phyloP scores from a whole-genome alignment of 2,113 vertebrate species.

The Eublepharis macularius region DNA sequence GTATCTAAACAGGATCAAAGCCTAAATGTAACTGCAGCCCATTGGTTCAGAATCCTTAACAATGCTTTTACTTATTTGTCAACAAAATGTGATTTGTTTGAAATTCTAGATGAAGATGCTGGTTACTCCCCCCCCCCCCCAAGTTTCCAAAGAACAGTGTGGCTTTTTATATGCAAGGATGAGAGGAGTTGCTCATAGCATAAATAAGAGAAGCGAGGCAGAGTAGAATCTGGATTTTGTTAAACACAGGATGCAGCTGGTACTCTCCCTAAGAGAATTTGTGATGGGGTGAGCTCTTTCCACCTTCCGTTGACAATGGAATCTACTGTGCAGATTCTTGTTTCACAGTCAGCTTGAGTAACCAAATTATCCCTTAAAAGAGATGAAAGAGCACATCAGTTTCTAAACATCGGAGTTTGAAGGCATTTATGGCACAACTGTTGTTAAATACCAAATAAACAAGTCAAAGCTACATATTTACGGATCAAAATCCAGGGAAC shows the following conservation, averaged over 20 bases:
- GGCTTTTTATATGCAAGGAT: not conserved
- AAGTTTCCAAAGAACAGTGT: not conserved
- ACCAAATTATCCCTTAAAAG: conserved; percentile 23
- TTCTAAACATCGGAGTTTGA: not conserved
- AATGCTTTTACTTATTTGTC: conserved; percentile 32
- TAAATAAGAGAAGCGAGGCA: conserved; percentile 40
- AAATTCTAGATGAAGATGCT: not conserved
- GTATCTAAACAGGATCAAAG: conserved; percentile 22
- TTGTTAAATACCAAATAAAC: conserved; percentile 1
- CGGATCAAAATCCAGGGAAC: not conserved
- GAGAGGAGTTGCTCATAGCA: conserved; percentile 2
- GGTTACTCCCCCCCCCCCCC: conserved; percentile 15
- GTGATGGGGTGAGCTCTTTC: not conserved
- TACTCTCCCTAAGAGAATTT: conserved; percentile 24
- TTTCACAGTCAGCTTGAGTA: not conserved
- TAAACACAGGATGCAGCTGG: conserved; percentile 45
- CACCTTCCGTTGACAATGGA: conserved; percentile 18
- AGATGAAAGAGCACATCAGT: not conserved
- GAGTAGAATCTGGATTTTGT: conserved; percentile 44
- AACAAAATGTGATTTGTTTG: conserved; percentile 12
- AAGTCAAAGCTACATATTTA: not conserved
- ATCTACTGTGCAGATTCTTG: conserved; percentile 9
- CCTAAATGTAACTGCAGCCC: conserved; percentile 32
- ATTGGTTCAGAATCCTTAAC: not conserved
- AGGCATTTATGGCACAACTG: not conserved